Evolutionary conservation across 2,888 invertebrate genomes (phyloP).

Genomic region (Trissolcus brochymenae): DNA sequence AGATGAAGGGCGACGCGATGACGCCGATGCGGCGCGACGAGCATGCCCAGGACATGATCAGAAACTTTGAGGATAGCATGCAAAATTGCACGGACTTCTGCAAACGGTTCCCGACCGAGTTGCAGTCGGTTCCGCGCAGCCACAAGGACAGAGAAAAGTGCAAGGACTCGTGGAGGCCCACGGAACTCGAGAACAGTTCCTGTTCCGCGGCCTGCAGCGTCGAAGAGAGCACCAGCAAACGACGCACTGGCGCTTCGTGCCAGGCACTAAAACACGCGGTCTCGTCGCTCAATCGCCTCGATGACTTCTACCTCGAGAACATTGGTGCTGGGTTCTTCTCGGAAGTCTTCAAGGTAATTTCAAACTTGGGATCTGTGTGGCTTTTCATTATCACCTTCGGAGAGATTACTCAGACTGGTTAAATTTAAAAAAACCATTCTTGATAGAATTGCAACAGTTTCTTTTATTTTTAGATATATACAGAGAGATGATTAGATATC

Average conservation of each 20-base stretch:
- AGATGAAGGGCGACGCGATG: slow-evolving; percentile 6
- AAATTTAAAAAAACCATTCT: too few relatives aligned
- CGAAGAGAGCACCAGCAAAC: slow-evolving; percentile 67
- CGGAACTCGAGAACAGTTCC: slow-evolving; percentile 68
- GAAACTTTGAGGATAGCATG: slow-evolving; percentile 57
- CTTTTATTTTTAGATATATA: too few relatives aligned
- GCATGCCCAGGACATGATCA: slow-evolving; percentile 22
- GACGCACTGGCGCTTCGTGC: slow-evolving; percentile 86
- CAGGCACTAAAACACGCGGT: slow-evolving; percentile 94
- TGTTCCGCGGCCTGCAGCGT: slow-evolving; percentile 49
- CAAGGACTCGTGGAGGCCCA: slow-evolving; percentile 73
- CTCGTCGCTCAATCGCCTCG: slow-evolving; percentile 92
- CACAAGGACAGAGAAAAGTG: slow-evolving; percentile 74
- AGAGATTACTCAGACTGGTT: too few relatives aligned
- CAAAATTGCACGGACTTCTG: slow-evolving; percentile 64
- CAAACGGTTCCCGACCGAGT: slow-evolving; percentile 70
- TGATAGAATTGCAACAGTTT: too few relatives aligned
- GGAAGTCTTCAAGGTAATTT: slow-evolving; percentile 94
- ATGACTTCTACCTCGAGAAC: slow-evolving; percentile 95
- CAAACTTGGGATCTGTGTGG: too few relatives aligned
- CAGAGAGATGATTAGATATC: too few relatives aligned
- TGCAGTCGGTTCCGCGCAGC: slow-evolving; percentile 69
- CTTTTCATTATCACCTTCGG: too few relatives aligned
- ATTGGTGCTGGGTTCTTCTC: slow-evolving; percentile 98
- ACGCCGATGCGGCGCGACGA: slow-evolving; percentile 34